Evolutionary conservation across 2,797 vertebrate species (phyloP), one percentile per base, ranked within the genome.

Genomic region (Pelobates cultripes): DNA sequence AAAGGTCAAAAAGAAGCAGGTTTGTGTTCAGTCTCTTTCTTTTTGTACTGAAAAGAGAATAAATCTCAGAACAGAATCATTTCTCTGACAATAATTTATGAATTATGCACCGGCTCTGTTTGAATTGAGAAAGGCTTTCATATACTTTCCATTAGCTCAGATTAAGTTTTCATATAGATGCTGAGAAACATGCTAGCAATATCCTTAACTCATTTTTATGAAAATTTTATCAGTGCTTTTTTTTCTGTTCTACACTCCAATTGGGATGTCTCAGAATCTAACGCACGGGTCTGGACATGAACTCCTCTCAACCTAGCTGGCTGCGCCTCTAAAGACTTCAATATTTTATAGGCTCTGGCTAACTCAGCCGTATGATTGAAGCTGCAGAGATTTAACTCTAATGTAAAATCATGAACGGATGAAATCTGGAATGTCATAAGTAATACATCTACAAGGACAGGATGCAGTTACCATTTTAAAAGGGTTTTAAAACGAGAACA

Each of bases 121-220:
- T 98, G 97, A 98, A 97, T 97, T 96, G 95, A 97, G 96, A 99
- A 99, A 99, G 95, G 97, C 97, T 98, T 99, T 99, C 97, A 97
- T 98, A 99, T 98, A 97, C 96, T 96, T 99, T 98, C 98, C 98
- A 99, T 99, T 99, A 99, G 97, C 97, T 98, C 96, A 94, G 97
- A 99, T 99, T 99, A 99, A 99, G 97, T 97, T 99, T 99, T 98
- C 96, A 99, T 99, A 97, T 92, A 95, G 97, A 97, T 95, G 96
- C 96, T 96, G 94, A 93, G 94, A 96, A 97, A 96, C 97, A 97
- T 96, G 96, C 96, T 96, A 97, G 97, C 97, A 98, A 98, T 99
- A 98, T 98, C 97, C 96, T 96, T 90, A 92, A 96, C 97, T 98
- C 96, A 97, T 99, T 99, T 97, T 95, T 94, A 99, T 99, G 94